phyloP scores from a whole-genome alignment of 2,888 invertebrate genomes.

The Acrobasis repandana region DNA sequence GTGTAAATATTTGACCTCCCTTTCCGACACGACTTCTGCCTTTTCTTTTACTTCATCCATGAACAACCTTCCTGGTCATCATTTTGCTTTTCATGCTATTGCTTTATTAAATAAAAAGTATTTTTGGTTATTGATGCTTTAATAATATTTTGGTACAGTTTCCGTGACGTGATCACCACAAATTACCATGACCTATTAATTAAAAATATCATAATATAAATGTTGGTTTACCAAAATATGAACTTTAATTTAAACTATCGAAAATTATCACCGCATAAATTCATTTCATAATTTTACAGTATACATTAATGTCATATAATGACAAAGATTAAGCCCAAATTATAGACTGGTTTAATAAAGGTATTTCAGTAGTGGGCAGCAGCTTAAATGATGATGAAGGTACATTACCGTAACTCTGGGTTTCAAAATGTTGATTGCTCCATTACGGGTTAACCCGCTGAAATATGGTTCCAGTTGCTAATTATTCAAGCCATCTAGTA shows the following conservation, averaged over 20 bases:
- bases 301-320: background rate
- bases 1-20: too few relatives aligned
- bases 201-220: background rate
- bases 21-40: too few relatives aligned
- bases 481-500: slow-evolving; percentile 28
- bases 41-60: too few relatives aligned
- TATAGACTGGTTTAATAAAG: background rate
- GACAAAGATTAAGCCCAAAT: background rate
- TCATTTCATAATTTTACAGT: background rate
- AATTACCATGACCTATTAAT: background rate
- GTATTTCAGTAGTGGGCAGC: slow-evolving; percentile 11
- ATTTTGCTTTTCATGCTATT: too few relatives aligned
- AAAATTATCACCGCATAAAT: background rate
- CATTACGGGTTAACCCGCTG: slow-evolving; percentile 11
- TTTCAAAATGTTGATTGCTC: slow-evolving; percentile 13
- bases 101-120: too few relatives aligned
- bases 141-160: background rate
- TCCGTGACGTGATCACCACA: background rate
- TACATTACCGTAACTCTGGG: slow-evolving; percentile 5
- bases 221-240: background rate
- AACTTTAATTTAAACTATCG: background rate
- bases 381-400: slow-evolving; percentile 1
- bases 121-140: too few relatives aligned
- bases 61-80: too few relatives aligned
- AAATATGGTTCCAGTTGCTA: slow-evolving; percentile 22